These are phyloP conservation scores for Druceiella hillmani DNA, from an alignment of 2,888 invertebrate species.

Conservation along the genomic window DNA sequence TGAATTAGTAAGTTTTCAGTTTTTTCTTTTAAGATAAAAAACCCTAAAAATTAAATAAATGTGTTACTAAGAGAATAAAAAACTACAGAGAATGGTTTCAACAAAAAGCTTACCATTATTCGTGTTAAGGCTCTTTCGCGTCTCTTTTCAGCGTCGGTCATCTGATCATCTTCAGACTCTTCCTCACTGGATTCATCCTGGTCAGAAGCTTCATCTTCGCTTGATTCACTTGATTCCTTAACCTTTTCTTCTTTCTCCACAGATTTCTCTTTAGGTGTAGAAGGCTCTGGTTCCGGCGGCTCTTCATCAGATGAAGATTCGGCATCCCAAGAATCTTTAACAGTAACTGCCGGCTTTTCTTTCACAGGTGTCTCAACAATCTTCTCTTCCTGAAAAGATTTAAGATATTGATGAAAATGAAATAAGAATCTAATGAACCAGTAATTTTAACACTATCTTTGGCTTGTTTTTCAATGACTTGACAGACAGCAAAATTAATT, in stretches of 20 bases:
- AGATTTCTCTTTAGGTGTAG: conserved; percentile 24
- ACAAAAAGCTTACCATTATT: conserved; percentile 52
- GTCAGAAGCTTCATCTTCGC: conserved; percentile 43
- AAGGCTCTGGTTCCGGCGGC: conserved; percentile 29
- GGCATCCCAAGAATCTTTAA: conserved; percentile 85
- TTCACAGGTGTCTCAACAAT: conserved; percentile 27
- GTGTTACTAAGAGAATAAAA: too few relatives aligned
- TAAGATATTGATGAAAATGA: not conserved
- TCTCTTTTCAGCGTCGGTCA: conserved; percentile 70
- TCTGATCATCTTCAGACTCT: conserved; percentile 59
- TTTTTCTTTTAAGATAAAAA: too few relatives aligned
- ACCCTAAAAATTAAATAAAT: too few relatives aligned
- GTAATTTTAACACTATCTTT: too few relatives aligned
- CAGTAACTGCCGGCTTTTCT: conserved; percentile 49
- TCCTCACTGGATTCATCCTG: conserved; percentile 53
- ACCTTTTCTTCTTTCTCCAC: conserved; percentile 42
- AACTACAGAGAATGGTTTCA: conserved; percentile 9
- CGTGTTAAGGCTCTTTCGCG: conserved; percentile 66
- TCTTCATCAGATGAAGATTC: conserved; percentile 60
- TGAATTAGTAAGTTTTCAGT: too few relatives aligned
- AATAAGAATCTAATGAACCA: too few relatives aligned
- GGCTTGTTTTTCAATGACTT: too few relatives aligned
- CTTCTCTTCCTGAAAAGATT: not conserved
- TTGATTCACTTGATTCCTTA: conserved; percentile 43
- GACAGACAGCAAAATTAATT: too few relatives aligned